Percentiles rank a stretch among this genome's conserved stretches.
Conservation (phyloP, 2,113 vertebrate genomes). For the Rhinolophus sinicus region DNA sequence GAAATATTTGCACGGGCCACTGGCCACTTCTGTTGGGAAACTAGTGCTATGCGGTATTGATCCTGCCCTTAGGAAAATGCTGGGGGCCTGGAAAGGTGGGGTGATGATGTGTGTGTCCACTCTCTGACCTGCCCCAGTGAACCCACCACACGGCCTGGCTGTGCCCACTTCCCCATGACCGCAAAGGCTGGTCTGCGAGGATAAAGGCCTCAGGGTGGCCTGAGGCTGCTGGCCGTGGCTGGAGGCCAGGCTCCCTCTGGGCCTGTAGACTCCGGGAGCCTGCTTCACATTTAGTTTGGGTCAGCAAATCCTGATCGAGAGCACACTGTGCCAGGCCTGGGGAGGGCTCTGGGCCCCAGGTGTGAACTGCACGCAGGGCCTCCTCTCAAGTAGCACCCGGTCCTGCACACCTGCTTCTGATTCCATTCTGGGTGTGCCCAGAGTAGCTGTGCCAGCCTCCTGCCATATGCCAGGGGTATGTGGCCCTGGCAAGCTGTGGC, state of each 20-base stretch:
- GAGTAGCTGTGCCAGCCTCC: background rate
- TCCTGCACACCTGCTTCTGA: background rate
- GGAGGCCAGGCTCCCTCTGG: background rate
- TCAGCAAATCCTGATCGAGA: background rate
- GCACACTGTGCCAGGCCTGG: background rate
- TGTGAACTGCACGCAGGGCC: fast-evolving
- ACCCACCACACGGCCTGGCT: background rate
- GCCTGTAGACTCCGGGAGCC: background rate
- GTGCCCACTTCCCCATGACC: background rate
- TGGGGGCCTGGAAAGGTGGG: background rate
- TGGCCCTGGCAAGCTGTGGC: background rate
- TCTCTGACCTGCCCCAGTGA: background rate
- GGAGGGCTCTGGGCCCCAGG: background rate
- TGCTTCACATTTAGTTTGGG: background rate
- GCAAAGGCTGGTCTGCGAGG: background rate
- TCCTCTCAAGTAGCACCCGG: background rate
- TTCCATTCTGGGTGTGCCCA: background rate
- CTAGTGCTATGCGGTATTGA: background rate
- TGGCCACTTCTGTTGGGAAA: background rate
- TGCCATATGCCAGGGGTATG: background rate
- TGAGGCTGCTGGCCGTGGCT: background rate
- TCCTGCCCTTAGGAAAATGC: background rate
- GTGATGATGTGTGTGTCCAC: background rate
- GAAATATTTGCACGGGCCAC: background rate
- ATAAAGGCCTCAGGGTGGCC: background rate